Base-by-base conservation (phyloP, 2,888 invertebrate genomes). In the Eulithis testata region DNA sequence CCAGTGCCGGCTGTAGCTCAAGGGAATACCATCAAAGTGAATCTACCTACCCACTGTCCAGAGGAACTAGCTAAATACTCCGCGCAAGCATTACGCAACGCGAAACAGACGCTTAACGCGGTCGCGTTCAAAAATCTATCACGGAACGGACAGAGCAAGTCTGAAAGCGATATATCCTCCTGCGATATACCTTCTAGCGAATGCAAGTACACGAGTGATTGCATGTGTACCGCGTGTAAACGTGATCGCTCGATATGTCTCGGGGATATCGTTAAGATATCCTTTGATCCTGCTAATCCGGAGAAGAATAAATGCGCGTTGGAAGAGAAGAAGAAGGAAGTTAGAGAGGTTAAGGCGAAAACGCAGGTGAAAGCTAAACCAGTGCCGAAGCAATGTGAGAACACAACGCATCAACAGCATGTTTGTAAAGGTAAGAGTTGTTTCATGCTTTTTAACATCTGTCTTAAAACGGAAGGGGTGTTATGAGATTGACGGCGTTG, bases 121-220 rank as follows among this genome's bases (percentile, higher is more conserved):
- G 89, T 91, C 0, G 91, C 91, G 0, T 91, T 92, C 59, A 82
- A 86, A 0, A 89, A 88, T 11, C 85, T 90, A 62, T 80, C 84
- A 11, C 71, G 86, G 0, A 90, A 87, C 7, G 89, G 88, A 0
- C 89, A 89, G 11, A 86, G 83, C 0, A 91, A 91, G 12, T 88
- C 88, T 0, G 91, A 91, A 3, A 85, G 86, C 1, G 92, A 92
- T 6, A 44, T 66, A 4, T 55, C 66, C 2, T 84, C 85, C 0
- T 91, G 90, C n/a, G 91, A 90, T 47, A 89, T 87, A 0, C 90
- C 90, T 0, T 88, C 87, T 50, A 85, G 76, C 0, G 90, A 89
- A 6, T 93, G 92, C 66, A 91, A 92, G 52, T 91, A 89, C 85
- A 92, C 93, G 0, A 91, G 83, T 3, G 92, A 93, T 12, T 92